Evolutionary conservation across 2,888 invertebrate species (phyloP), one percentile per base, ranked within the genome.

Genomic region (Rotaria socialis): DNA sequence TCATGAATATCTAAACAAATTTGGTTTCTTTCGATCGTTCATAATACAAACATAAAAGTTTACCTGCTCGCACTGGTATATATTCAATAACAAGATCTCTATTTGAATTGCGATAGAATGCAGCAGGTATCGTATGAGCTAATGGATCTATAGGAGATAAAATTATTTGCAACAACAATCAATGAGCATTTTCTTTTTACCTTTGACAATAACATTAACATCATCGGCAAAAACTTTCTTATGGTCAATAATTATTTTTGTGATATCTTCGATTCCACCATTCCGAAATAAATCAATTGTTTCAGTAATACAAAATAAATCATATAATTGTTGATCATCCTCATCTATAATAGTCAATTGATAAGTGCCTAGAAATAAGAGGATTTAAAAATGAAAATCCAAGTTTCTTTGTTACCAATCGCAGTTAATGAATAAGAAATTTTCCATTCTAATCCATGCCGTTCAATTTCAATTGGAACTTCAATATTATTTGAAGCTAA

Each of bases 181-280:
- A 5, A 75, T 22, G 7, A 27, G 2, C 22, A 7, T 75, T 16
- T 47, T 80, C 3, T 47, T 47, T 24, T 10, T n/a, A 84, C 84
- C 84, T 84, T 84, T 84, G 10, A 84, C 84, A 55, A 84, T 56
- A 19, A 84, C 84, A 55, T 84, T 84, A 22, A 84, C 10, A 84
- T 52, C 84, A 16, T 22, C 52, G 8, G 16, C 52, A 24, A 56
- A 41, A 22, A 84, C n/a, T 55, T 84, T 56, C 41, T 16, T 55
- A 19, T 41, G 35, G 55, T 84, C 84, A 41, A 84, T 47, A 84
- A 55, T 84, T 22, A 84, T 16, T 55, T 55, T 0, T 41, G 84
- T 55, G 19, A 84, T 84, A 84, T 84, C 84, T 24, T 56, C 55
- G 6, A 84, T 47, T 11, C 84, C 84, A 55, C 43, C 27, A 55